Evolutionary conservation across 2,113 vertebrate genomes (phyloP).

Genomic region (Ceuthmochares aereus): DNA sequence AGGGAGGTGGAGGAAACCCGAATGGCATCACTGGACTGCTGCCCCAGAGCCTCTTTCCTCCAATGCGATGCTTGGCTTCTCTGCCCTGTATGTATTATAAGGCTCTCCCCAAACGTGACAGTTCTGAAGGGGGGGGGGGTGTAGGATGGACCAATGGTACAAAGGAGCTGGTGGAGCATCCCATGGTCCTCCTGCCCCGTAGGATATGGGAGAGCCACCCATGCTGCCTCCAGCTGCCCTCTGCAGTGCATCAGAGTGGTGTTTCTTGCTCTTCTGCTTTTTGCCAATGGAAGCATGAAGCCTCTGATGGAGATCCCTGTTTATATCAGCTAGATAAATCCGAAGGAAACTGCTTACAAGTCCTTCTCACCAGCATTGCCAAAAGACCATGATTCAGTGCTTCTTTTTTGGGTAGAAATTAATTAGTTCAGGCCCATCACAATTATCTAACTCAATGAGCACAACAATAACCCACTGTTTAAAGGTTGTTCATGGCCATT

Average conservation of each 20-base stretch:
- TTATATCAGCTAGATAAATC: background rate
- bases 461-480: slow-evolving; percentile 55
- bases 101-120: accelerated
- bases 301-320: background rate
- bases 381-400: slow-evolving; percentile 44
- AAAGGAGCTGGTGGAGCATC: background rate
- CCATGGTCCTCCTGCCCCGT: accelerated
- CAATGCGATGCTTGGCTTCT: background rate
- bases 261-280: background rate
- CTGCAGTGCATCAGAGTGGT: accelerated
- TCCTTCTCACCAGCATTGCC: slow-evolving; percentile 55
- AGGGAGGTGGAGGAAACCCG: background rate
- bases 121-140: background rate
- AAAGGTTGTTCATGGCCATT: slow-evolving; percentile 48
- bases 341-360: background rate
- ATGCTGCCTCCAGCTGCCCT: accelerated
- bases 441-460: slow-evolving; percentile 42
- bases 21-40: accelerated
- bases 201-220: background rate
- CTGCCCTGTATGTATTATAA: accelerated
- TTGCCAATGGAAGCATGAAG: accelerated
- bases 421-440: slow-evolving; percentile 66
- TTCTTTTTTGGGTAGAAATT: slow-evolving; percentile 16
- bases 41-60: background rate
- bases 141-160: accelerated